phyloP scores from a whole-genome alignment of 2,888 invertebrate genomes.

The Halictus quadricinctus region DNA sequence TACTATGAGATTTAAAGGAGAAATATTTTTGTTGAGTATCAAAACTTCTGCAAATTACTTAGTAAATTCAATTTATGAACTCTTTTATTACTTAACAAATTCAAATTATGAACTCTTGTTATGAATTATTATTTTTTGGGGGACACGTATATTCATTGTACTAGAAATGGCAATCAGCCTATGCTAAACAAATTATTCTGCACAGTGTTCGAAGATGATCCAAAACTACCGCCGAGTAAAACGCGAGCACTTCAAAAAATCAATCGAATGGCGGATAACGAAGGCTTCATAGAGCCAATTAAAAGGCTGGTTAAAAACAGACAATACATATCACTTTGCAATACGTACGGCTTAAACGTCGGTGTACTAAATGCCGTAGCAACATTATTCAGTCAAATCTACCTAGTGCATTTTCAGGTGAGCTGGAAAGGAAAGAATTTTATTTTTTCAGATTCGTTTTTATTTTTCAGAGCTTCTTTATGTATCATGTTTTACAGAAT shows the following conservation, averaged over 20 bases:
- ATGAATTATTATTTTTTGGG: background rate
- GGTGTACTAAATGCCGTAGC: conserved; percentile 89
- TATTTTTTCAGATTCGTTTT: background rate
- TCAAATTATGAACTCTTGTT: too few relatives aligned
- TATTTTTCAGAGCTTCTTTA: background rate
- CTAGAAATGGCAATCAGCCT: background rate
- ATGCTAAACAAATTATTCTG: conserved; percentile 52
- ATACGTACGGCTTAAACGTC: conserved; percentile 88
- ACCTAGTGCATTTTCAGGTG: conserved; percentile 82
- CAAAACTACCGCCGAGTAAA: conserved; percentile 84
- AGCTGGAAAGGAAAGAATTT: conserved; percentile 49
- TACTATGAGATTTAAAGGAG: too few relatives aligned
- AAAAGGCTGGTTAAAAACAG: conserved; percentile 84
- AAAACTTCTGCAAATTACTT: too few relatives aligned
- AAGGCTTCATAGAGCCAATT: conserved; percentile 77
- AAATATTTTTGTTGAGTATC: too few relatives aligned
- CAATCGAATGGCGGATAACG: conserved; percentile 51
- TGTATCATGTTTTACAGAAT: conserved; percentile 77
- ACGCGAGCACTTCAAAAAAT: conserved; percentile 75
- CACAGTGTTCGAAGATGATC: conserved; percentile 85
- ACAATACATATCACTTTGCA: conserved; percentile 84
- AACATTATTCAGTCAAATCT: conserved; percentile 85
- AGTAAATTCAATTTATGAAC: too few relatives aligned
- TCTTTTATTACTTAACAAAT: too few relatives aligned
- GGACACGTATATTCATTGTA: background rate